These are phyloP conservation scores for Cetonia aurata DNA, from an alignment of 2,888 invertebrate species.

Conservation along the genomic window DNA sequence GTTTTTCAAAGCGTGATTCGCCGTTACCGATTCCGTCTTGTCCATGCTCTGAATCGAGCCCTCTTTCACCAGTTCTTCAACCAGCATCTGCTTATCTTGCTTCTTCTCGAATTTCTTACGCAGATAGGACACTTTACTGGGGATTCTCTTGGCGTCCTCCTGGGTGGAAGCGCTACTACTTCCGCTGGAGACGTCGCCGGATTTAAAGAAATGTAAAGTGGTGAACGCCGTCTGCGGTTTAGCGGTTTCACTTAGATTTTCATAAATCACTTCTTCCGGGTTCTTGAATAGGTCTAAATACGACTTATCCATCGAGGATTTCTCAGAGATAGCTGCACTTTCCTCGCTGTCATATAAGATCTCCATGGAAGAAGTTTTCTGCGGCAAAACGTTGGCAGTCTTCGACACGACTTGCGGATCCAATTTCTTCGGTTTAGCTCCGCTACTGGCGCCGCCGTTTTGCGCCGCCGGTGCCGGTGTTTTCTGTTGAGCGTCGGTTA, in stretches of 20 bases:
- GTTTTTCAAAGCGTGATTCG: conserved; percentile 35
- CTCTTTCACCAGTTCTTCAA: conserved; percentile 1
- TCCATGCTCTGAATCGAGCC: neutral
- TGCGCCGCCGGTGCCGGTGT: neutral
- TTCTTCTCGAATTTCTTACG: conserved; percentile 43
- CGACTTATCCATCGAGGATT: conserved; percentile 36
- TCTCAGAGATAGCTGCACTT: conserved; percentile 19
- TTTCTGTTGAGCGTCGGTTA: neutral
- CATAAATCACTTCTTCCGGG: conserved; percentile 43
- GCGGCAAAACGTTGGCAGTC: neutral
- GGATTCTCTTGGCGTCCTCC: conserved; percentile 4
- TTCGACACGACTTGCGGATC: conserved; percentile 8
- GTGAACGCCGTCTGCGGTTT: conserved; percentile 27
- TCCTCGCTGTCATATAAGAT: conserved; percentile 46
- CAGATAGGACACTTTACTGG: conserved; percentile 38
- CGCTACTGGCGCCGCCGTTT: conserved; percentile 60
- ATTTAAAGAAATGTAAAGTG: conserved; percentile 42
- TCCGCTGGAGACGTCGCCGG: conserved; percentile 39
- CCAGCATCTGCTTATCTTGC: neutral
- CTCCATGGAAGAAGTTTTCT: conserved; percentile 45
- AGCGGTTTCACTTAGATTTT: conserved; percentile 34
- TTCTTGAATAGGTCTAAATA: conserved; percentile 44
- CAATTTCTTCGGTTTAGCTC: conserved; percentile 16
- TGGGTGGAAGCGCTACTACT: conserved; percentile 32
- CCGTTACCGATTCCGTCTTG: conserved; percentile 13